Conservation (phyloP, 2,888 invertebrate species). For the Neoaliturus tenellus region DNA sequence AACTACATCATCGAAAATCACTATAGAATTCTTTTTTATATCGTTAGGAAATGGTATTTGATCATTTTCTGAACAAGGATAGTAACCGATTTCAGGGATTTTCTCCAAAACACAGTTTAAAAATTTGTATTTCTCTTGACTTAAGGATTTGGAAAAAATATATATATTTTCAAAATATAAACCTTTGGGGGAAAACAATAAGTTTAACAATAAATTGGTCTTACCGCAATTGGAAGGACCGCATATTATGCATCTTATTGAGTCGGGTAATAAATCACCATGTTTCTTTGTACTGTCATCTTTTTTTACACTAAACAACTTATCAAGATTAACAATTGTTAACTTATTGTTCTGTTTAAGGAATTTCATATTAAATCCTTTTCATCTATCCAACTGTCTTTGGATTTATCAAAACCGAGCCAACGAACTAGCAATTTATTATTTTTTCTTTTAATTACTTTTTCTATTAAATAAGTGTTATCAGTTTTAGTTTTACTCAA, state of each 20-base stretch:
- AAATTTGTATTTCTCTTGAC: slow-evolving; percentile 52
- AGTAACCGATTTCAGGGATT: slow-evolving; percentile 35
- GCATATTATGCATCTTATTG: slow-evolving; percentile 36
- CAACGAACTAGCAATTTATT: slow-evolving; percentile 49
- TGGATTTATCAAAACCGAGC: slow-evolving; percentile 32
- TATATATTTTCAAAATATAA: slow-evolving; percentile 53
- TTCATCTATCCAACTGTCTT: slow-evolving; percentile 50
- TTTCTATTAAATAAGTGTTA: slow-evolving; percentile 49
- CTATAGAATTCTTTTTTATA: slow-evolving; percentile 31
- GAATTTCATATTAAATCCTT: no score
- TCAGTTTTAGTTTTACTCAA: neutral
- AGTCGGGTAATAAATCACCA: slow-evolving; percentile 24
- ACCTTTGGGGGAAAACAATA: slow-evolving; percentile 45
- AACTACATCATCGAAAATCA: slow-evolving; percentile 53
- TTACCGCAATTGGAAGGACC: slow-evolving; percentile 45
- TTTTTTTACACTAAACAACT: neutral
- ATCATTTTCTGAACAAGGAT: slow-evolving; percentile 8
- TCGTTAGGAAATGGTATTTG: slow-evolving; percentile 21
- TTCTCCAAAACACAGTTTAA: no score
- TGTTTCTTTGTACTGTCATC: neutral
- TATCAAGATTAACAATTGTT: no score
- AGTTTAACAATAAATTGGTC: slow-evolving; percentile 52
- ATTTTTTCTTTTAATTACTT: slow-evolving; percentile 34
- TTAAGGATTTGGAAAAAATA: slow-evolving; percentile 52
- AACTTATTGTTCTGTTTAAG: no score